Base-by-base conservation (phyloP, 2,888 invertebrate species). In the Mystacides longicornis region DNA sequence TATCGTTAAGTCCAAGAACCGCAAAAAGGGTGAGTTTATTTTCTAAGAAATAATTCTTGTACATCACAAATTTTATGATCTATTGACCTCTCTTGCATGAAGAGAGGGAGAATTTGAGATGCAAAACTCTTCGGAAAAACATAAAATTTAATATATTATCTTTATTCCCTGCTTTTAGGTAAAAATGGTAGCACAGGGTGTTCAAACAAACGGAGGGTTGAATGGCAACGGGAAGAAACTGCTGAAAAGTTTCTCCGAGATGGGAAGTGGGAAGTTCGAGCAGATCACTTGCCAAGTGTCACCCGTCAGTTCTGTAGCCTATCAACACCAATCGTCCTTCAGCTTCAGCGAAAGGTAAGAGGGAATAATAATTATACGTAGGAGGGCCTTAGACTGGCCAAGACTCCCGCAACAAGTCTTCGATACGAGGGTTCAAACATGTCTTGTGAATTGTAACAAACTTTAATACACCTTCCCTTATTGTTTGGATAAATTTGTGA, bases 131-230 rank as follows among this genome's bases (percentile, higher is more conserved):
- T n/a, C n/a, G n/a, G n/a, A n/a, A n/a, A n/a, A n/a, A n/a, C n/a
- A n/a, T n/a, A n/a, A n/a, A n/a, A n/a, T n/a, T n/a, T n/a, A n/a
- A n/a, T n/a, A n/a, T 5, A 27, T 27, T n/a, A 43, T 9, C 43
- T 22, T 48, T 11, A 7, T 48, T 9, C 5, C 48, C 14, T 48
- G 5, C n/a, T 22, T 48, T 49, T 11, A 87, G 80, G 89, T 91
- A 19, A 87, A 87, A 70, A 91, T 91, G 83, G 89, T 92, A 46
- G 92, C 91, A 11, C 91, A 92, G 67, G 91, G 90, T 19, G 92
- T 92, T 9, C 92, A 93, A 74, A 93, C 92, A 2, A 93, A 93
- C 71, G 92, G 92, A 1, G 74, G 82, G 57, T 74, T 83, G 55
- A 70, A 79, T 58, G 77, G 75, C 56, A 83, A 83, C 65, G 82